phyloP scores from a whole-genome alignment of 2,113 vertebrate genomes.

The Calidris pygmaea region DNA sequence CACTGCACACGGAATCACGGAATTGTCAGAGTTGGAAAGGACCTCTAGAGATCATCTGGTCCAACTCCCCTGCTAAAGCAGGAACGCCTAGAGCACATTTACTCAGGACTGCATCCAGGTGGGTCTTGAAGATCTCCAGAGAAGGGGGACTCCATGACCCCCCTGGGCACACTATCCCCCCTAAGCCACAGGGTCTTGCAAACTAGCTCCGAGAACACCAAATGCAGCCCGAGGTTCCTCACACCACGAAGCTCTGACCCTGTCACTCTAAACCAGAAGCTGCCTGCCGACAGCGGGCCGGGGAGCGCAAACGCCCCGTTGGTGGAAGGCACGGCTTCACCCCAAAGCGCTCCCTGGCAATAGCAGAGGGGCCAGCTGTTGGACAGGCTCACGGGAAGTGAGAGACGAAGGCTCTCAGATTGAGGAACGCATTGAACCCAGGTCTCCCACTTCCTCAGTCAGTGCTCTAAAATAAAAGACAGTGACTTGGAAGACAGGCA shows the following conservation, averaged over 20 bases:
- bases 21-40: too few relatives aligned
- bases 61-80: too few relatives aligned
- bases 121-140: too few relatives aligned
- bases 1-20: too few relatives aligned
- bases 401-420: conserved; percentile 14
- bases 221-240: background rate
- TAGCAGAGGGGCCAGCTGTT: background rate
- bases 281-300: background rate
- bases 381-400: conserved; percentile 39
- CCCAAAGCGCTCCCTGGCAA: background rate
- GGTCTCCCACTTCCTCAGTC: conserved; percentile 55
- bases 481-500: background rate
- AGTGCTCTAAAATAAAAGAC: conserved; percentile 24
- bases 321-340: background rate
- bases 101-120: too few relatives aligned
- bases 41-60: too few relatives aligned
- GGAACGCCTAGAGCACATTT: too few relatives aligned
- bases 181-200: background rate
- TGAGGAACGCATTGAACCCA: conserved; percentile 47
- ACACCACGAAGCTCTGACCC: background rate
- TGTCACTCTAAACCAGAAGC: background rate
- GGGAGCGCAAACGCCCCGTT: background rate
- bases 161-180: background rate
- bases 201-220: background rate
- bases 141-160: too few relatives aligned